phyloP scores from a whole-genome alignment of 2,113 vertebrate species.

The Indri indri region DNA sequence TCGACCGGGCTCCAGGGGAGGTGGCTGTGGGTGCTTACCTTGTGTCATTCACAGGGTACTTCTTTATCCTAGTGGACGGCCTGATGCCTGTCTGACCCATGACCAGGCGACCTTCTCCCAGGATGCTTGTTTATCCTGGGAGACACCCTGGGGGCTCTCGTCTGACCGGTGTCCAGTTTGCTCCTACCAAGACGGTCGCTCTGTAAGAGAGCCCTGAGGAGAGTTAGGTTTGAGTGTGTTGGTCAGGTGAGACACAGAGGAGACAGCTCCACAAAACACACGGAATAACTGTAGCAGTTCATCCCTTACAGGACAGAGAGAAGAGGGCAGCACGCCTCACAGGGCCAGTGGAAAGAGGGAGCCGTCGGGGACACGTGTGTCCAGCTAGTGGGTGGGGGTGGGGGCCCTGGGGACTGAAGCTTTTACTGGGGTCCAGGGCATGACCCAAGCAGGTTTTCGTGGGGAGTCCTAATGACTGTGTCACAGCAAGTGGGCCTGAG shows the following conservation, averaged over 20 bases:
- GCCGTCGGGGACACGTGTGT: fast-evolving
- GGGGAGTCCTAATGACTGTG: background rate
- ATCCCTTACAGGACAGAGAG: background rate
- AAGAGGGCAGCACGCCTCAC: background rate
- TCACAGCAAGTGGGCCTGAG: background rate
- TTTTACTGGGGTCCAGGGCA: background rate
- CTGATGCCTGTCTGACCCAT: background rate
- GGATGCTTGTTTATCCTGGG: background rate
- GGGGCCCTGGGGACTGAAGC: background rate
- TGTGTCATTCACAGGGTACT: background rate
- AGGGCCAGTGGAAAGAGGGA: background rate
- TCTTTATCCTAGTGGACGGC: background rate
- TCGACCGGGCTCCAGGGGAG: background rate
- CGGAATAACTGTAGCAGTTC: background rate
- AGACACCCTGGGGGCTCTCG: background rate
- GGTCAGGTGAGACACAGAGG: background rate
- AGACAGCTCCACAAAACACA: background rate
- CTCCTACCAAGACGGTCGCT: background rate
- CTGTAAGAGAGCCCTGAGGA: background rate
- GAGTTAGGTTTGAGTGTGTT: background rate
- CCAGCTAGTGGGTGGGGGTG: background rate
- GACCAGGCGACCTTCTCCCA: background rate
- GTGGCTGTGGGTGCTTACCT: background rate
- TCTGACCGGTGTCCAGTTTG: background rate
- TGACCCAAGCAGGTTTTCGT: background rate